Evolutionary conservation across 92 coral and sea anemone species (phyloP).

Genomic region (Pocillopora grandis): DNA sequence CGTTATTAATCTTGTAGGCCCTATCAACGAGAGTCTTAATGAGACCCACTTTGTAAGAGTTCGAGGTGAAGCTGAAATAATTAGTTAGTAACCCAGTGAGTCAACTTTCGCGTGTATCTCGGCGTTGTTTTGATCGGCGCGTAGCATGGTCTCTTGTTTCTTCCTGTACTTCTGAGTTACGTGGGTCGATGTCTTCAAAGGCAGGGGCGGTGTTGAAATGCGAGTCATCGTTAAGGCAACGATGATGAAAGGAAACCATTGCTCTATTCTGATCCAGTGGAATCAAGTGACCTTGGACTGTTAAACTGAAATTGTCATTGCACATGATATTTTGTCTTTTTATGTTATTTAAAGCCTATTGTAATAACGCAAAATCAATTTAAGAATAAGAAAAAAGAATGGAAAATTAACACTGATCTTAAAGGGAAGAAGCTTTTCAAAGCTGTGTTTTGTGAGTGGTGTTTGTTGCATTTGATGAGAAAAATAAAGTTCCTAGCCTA

Average conservation of each 20-base stretch:
- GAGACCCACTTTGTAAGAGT: no score
- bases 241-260: constrained; percentile 45
- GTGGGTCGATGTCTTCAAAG: constrained; percentile 69
- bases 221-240: constrained; percentile 19
- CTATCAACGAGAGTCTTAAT: no score
- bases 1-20: no score
- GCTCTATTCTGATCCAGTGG: constrained; percentile 33
- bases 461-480: no score
- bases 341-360: not conserved
- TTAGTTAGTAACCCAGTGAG: no score
- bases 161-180: constrained; percentile 94
- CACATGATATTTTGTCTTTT: not conserved
- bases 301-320: not conserved
- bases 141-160: constrained; percentile 88
- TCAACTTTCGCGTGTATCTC: constrained; percentile 97
- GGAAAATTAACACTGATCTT: no score
- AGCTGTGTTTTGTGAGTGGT: no score
- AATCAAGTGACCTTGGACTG: constrained; percentile 34
- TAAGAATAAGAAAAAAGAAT: no score
- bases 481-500: no score
- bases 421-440: no score
- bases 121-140: constrained; percentile 97
- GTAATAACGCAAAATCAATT: no score
- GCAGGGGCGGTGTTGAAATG: not conserved
- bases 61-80: no score